phyloP scores from a whole-genome alignment of 2,113 vertebrate species.

The Cephalophus harveyi region DNA sequence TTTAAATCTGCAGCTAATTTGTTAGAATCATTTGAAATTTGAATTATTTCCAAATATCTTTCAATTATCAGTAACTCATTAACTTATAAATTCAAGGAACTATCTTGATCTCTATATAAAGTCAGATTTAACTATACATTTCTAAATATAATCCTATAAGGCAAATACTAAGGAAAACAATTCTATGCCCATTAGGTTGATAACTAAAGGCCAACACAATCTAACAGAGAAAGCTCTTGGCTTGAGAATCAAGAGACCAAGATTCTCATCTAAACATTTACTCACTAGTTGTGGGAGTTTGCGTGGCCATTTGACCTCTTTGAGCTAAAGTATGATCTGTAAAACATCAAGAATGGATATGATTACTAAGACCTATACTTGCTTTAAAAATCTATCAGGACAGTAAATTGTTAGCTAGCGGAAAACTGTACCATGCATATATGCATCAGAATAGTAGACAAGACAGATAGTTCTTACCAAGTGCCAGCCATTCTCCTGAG shows the following conservation, averaged over 20 bases:
- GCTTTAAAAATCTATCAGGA: background rate
- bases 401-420: background rate
- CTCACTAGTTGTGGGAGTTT: slow-evolving; percentile 7
- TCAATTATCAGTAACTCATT: background rate
- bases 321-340: background rate
- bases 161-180: background rate
- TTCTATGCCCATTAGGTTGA: background rate
- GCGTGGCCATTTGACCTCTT: background rate
- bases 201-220: background rate
- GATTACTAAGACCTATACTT: background rate
- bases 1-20: background rate
- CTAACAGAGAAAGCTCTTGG: background rate
- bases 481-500: background rate
- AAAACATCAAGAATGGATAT: background rate
- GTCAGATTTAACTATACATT: background rate
- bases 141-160: background rate
- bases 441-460: background rate
- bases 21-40: background rate
- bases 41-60: slow-evolving; percentile 24
- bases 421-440: background rate
- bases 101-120: background rate
- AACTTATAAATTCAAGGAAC: background rate
- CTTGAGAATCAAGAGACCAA: slow-evolving; percentile 21
- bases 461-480: background rate
- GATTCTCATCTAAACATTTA: slow-evolving; percentile 40